These are phyloP conservation scores for Channa striata DNA, from an alignment of 2,797 vertebrate species.

Conservation along the genomic window DNA sequence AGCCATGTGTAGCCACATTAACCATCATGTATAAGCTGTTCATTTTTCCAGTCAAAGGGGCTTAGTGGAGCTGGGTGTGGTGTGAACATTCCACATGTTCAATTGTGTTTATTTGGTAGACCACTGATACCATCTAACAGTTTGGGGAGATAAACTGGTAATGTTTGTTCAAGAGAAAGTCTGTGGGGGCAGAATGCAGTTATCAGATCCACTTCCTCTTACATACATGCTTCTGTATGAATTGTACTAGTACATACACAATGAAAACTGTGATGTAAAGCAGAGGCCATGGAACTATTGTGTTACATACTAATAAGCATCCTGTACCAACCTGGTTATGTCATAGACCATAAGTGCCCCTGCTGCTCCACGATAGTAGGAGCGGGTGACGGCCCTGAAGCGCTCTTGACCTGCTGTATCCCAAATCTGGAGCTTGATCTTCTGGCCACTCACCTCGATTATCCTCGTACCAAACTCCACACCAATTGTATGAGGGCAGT, in stretches of 20 bases:
- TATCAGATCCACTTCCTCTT: slow-evolving; percentile 18
- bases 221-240: not conserved
- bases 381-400: slow-evolving; percentile 98
- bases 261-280: not conserved
- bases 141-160: slow-evolving; percentile 4
- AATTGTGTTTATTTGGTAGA: slow-evolving; percentile 49
- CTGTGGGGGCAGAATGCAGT: not conserved
- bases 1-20: not conserved
- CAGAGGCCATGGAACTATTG: not conserved
- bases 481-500: slow-evolving; percentile 99
- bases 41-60: slow-evolving; percentile 1
- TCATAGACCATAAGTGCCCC: slow-evolving; percentile 99
- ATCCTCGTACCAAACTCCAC: slow-evolving; percentile 99
- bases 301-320: not conserved
- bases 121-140: slow-evolving; percentile 47
- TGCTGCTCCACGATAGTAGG: slow-evolving; percentile 98
- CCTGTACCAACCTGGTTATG: slow-evolving; percentile 92
- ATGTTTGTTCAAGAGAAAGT: slow-evolving; percentile 25
- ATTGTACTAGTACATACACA: not conserved
- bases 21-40: slow-evolving; percentile 6
- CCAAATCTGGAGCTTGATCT: slow-evolving; percentile 99
- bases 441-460: slow-evolving; percentile 99
- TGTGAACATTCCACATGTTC: slow-evolving; percentile 39
- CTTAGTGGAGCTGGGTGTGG: slow-evolving; percentile 23
- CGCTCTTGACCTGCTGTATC: slow-evolving; percentile 99